Base-by-base conservation (phyloP, 2,888 invertebrate genomes). In the Nebria brevicollis region DNA sequence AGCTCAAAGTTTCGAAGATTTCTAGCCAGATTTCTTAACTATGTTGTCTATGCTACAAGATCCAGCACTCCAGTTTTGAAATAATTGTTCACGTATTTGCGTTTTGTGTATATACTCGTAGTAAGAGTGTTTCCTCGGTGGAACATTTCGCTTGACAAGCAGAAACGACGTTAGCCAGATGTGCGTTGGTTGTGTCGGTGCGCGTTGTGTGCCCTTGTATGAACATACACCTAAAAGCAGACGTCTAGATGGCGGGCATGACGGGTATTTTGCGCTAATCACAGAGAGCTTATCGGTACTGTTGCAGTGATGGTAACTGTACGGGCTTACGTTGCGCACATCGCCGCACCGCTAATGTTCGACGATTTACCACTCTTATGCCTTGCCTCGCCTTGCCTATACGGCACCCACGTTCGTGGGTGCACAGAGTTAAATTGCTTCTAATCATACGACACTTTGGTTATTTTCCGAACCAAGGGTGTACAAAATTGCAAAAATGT, bases 371-470 rank as follows among this genome's bases (percentile, higher is more conserved):
- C 25, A 43, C 75, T 13, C 54, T 54, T 54, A 8, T 54, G 54
- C 54, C 54, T 54, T 54, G 54, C 54, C 34, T 4, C 4, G 54
- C 54, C 54, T 54, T 54, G 54, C 54, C 34, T 4, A 2, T 5
- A 34, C 34, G 34, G 34, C 34, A 34, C 34, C 15, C 20, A 43
- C 75, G 25, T 64, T 72, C 11, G 15, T 26, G 43, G 64, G 43
- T 75, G 54, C 25, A 75, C 75, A 15, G 15, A 74, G 54, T 43
- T 43, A 74, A 43, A 42, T 75, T 75, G 54, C 34, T 13, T 26
- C 75, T 66, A 75, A 65, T 75, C 65, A 66, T 75, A 66, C 66
- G 34, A 75, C 75, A 75, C 75, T 66, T 15, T 75, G 34, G 25
- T 26, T 73, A 5, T 34, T 64, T 75, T 65, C 34, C 25, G 54